phyloP scores from a whole-genome alignment of 2,797 vertebrate species.

The Galago senegalensis region DNA sequence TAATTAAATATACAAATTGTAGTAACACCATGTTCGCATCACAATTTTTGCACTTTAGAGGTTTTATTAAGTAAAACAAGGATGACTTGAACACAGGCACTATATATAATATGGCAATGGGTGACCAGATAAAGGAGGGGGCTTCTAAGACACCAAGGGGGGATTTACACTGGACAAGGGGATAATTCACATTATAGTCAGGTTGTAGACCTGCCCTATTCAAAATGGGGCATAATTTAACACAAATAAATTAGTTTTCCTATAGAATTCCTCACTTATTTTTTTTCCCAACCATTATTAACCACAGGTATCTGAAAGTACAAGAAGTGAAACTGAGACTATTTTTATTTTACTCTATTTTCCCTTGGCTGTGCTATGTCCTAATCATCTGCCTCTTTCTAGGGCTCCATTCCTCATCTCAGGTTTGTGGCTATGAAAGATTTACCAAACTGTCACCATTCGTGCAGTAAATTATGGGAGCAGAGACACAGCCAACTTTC shows the following conservation, averaged over 20 bases:
- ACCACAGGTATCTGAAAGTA: not conserved
- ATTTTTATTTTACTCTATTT: too few relatives aligned
- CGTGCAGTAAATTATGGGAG: not conserved
- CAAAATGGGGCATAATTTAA: not conserved
- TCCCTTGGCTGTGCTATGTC: not conserved
- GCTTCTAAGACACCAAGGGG: not conserved
- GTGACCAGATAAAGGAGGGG: not conserved
- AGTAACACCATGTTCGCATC: not conserved
- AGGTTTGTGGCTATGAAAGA: not conserved
- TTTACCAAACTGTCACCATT: not conserved
- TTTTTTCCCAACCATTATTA: not conserved
- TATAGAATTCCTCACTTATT: not conserved
- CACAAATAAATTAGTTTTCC: not conserved
- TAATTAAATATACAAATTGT: not conserved
- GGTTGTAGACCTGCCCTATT: not conserved
- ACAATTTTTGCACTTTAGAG: not conserved
- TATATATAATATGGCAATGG: not conserved
- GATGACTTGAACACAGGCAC: not conserved
- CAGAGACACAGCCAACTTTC: not conserved
- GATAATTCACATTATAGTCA: not conserved
- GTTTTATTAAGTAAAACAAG: not conserved
- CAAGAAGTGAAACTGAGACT: not conserved
- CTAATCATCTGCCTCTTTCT: too few relatives aligned
- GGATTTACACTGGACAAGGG: not conserved
- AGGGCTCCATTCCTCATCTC: not conserved